phyloP scores from a whole-genome alignment of 2,797 vertebrate species.

The Molothrus ater region DNA sequence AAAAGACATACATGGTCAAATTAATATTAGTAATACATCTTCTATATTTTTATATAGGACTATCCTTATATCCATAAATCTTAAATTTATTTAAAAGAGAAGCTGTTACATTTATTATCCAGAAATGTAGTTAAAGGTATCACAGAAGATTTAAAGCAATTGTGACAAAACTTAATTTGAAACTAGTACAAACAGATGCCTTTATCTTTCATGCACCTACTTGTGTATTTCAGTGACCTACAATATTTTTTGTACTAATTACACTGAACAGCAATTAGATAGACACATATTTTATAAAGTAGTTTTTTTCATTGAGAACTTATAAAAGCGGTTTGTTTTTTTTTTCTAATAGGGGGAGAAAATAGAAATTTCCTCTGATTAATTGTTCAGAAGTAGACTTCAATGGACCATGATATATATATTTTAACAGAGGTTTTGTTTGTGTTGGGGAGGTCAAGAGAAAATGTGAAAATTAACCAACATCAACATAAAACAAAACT shows the following conservation, averaged over 20 bases:
- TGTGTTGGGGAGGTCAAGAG: neutral
- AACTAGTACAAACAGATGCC: conserved; percentile 8
- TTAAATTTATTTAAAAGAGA: conserved; percentile 41
- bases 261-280: neutral
- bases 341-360: neutral
- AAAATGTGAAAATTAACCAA: conserved; percentile 12
- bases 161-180: conserved; percentile 7
- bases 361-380: neutral
- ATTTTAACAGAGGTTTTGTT: neutral
- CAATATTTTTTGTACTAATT: neutral
- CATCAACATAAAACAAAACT: neutral
- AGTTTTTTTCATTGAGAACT: neutral
- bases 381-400: neutral
- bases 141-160: conserved; percentile 9
- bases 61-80: conserved; percentile 15
- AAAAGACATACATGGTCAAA: neutral
- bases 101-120: conserved; percentile 21
- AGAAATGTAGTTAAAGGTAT: conserved; percentile 7
- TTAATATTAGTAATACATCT: conserved; percentile 27
- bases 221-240: neutral
- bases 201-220: neutral
- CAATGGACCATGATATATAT: neutral
- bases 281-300: neutral
- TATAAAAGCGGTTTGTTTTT: neutral
- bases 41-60: conserved; percentile 21